Evolutionary conservation across 2,888 invertebrate genomes (phyloP), one percentile per base, ranked within the genome.

Genomic region (Ypsolopha sequella): DNA sequence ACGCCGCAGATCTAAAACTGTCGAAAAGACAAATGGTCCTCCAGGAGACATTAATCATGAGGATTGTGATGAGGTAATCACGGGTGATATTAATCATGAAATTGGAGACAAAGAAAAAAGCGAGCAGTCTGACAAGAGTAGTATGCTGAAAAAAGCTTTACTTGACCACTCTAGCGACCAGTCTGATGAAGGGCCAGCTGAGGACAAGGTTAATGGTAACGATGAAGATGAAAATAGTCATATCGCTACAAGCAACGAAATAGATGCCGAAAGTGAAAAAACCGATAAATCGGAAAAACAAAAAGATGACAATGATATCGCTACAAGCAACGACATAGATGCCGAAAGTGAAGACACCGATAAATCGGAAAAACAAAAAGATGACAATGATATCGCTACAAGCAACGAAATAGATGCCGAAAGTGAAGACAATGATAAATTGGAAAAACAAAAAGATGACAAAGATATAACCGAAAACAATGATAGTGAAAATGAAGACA

Each of bases 401-500:
- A 10, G n/a, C 10, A 41, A n/a, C 11, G 10, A n/a, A 39, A 36
- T 34, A 48, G 39, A 41, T 53, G 52, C 47, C 36, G 53, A 49
- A 44, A 52, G 51, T 10, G 39, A 34, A 13, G 51, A 52, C 7
- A 48, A 36, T 6, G 36, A 48, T 36, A 36, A 10, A 14, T 36
- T 51, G 35, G 9, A 51, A 48, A 34, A 46, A 38, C 35, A 52
- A 43, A 44, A 24, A 36, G 45, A 38, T 36, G 34, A 52, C 10
- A 45, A 39, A 6, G 14, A 43, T 43, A 13, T 36, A 36, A 35
- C 45, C 9, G 36, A 38, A 10, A 36, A 43, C 36, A 36, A 51
- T 47, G 13, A 51, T 45, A 50, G 35, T 33, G 10, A 36, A 33
- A 38, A 8, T 14, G 35, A 54, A 48, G 53, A 55, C 35, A 51